phyloP scores from a whole-genome alignment of 2,888 invertebrate species.

The Sinhomidia bicolor region DNA sequence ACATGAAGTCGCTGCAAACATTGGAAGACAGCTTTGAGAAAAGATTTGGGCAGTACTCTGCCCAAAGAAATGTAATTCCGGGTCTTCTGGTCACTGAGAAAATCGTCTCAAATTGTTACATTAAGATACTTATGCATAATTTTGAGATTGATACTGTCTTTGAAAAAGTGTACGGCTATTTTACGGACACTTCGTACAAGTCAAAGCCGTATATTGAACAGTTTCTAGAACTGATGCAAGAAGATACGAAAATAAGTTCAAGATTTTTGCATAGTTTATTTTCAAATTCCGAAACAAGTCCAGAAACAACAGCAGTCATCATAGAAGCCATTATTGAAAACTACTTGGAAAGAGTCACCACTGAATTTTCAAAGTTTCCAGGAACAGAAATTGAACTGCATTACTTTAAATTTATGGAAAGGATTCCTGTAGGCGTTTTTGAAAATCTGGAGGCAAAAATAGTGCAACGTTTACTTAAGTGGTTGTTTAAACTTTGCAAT shows the following conservation, averaged over 20 bases:
- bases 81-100: slow-evolving; percentile 71
- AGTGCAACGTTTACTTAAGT: slow-evolving; percentile 26
- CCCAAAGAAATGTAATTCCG: slow-evolving; percentile 54
- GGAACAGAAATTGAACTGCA: slow-evolving; percentile 63
- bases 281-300: neutral
- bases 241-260: neutral
- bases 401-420: slow-evolving; percentile 65
- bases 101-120: slow-evolving; percentile 33
- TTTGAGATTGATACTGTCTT: neutral
- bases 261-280: neutral
- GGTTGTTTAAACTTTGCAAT: slow-evolving; percentile 62
- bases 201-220: slow-evolving; percentile 11
- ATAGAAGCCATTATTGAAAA: slow-evolving; percentile 47
- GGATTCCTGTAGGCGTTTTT: slow-evolving; percentile 24
- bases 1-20: neutral
- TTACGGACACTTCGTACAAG: neutral
- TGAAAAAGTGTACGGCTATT: slow-evolving; percentile 40
- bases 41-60: neutral
- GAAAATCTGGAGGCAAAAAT: slow-evolving; percentile 4
- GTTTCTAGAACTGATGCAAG: slow-evolving; percentile 30
- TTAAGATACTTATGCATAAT: neutral
- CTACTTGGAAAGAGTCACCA: slow-evolving; percentile 17
- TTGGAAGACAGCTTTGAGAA: slow-evolving; percentile 10
- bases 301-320: slow-evolving; percentile 26
- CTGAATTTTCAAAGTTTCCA: slow-evolving; percentile 50